Base-by-base conservation (phyloP, 2,113 vertebrate species). In the Stigmatopora nigra region DNA sequence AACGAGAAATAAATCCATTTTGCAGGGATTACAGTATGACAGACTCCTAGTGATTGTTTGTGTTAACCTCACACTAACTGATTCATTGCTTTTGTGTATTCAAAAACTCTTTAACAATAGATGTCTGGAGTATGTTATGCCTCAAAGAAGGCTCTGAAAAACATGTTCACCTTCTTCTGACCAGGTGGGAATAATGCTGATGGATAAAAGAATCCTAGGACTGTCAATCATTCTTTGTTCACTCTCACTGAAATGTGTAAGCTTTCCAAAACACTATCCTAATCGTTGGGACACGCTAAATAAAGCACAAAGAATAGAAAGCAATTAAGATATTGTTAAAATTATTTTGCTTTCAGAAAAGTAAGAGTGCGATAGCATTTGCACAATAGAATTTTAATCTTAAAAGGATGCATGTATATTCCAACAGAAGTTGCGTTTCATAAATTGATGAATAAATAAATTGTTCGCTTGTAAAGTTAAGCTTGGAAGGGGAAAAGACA, bases 161-260 rank as follows among this genome's bases (percentile, higher is more conserved):
- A 53, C 31, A 22, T 57, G 48, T 55, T 57, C 64, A 56, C 48
- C 52, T 41, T 61, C 15, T 5, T 70, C 38, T 20, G 49, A 45
- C 65, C 53, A 73, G 47, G 46, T 45, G 60, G 62, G 65, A 57
- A 56, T 65, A 20, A 25, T 63, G 67, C 71, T 72, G 55, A 45
- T 60, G 38, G 48, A 51, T 55, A 46, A 69, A 55, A 61, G 51
- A 68, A 69, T 46, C 19, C 58, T 44, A 58, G 55, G 41, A 7
- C 65, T 72, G 65, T 72, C 67, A 73, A n/a, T 79, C 70, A 70
- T 46, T 35, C 0, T 51, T 61, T 76, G 25, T 79, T n/a, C 22
- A 51, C 57, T 15, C 20, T 64, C 31, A 11, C 52, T 71, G 35
- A 17, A 77, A 72, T 44, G 25, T 44, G 25, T 36, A 1, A 22